Base-by-base conservation (phyloP, 2,797 vertebrate genomes). In the Australoheros facetus region DNA sequence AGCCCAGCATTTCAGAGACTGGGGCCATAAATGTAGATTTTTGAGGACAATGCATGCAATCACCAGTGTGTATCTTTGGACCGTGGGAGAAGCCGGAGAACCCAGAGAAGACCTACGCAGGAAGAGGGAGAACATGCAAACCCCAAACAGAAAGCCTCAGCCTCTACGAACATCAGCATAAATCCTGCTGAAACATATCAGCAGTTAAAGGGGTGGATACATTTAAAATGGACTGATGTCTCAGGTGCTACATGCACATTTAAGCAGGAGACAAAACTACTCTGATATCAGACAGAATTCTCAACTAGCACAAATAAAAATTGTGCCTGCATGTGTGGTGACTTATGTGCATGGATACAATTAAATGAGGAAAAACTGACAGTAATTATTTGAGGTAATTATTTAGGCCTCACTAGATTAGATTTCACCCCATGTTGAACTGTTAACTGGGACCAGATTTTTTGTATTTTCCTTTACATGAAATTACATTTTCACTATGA, bases 221-320 rank as follows among this genome's bases (percentile, higher is more conserved):
- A 64, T 34, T 45, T 4, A 45, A 64, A 45, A 45, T 17, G 60
- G 39, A 11, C 0, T 3, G n/a, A 37, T 21, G 21, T 34, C 34
- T 59, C 0, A 42, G 5, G 39, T 66, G 16, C 11, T 7, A 0
- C 0, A 1, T 48, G 39, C 39, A 66, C 39, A 48, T 48, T 48
- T 66, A 66, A 28, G 39, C 42, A 69, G 42, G 17, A 51, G 3
- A 48, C 21, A 12, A 55, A 56, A 51, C 30, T 12, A 3, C 5
- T 48, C 14, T 48, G 9, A 66, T 66, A 3, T 54, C 19, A 53
- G 23, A 16, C 39, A 48, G 42, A 28, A 66, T 66, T 17, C 6
- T 17, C 14, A 5, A 7, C 45, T 48, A 6, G 45, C 45, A 48
- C 17, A 1, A 26, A 12, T 42, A 37, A 62, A 3, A 0, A 45